A percentile compares a stretch with the other conserved stretches of the same genome.
Conservation (phyloP, 2,797 vertebrate genomes). For the Danio albolineatus region DNA sequence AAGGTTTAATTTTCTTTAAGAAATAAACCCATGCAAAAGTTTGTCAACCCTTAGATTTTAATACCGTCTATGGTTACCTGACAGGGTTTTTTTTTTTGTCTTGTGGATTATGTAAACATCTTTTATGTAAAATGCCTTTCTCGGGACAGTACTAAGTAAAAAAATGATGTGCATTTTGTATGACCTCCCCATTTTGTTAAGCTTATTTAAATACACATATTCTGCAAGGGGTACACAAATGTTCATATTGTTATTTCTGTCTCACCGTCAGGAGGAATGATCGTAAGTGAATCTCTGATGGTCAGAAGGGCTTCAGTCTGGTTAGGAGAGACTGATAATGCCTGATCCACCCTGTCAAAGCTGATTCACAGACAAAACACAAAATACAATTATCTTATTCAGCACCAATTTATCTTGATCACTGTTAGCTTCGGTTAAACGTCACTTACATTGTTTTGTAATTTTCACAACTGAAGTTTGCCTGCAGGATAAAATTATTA, state of each 20-base stretch:
- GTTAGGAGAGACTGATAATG: background rate
- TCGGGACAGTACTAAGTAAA: too few species aligned
- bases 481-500: slow-evolving; percentile 10
- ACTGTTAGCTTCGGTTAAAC: background rate
- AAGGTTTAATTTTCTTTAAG: too few species aligned
- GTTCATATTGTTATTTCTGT: background rate
- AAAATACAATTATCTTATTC: background rate
- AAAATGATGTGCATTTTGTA: too few species aligned
- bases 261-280: slow-evolving; percentile 44
- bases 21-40: too few species aligned
- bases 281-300: slow-evolving; percentile 28
- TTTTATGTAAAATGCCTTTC: too few species aligned
- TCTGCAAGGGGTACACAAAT: too few species aligned
- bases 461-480: slow-evolving; percentile 31
- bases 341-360: slow-evolving; percentile 9
- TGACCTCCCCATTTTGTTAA: too few species aligned
- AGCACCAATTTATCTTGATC: background rate
- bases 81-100: too few species aligned
- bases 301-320: slow-evolving; percentile 17
- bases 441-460: slow-evolving; percentile 24
- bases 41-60: too few species aligned
- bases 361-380: slow-evolving; percentile 18
- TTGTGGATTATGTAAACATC: too few species aligned
- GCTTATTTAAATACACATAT: too few species aligned
- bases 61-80: too few species aligned